Conservation (phyloP, 1,140 invertebrate genomes). For the Linepithema humile region DNA sequence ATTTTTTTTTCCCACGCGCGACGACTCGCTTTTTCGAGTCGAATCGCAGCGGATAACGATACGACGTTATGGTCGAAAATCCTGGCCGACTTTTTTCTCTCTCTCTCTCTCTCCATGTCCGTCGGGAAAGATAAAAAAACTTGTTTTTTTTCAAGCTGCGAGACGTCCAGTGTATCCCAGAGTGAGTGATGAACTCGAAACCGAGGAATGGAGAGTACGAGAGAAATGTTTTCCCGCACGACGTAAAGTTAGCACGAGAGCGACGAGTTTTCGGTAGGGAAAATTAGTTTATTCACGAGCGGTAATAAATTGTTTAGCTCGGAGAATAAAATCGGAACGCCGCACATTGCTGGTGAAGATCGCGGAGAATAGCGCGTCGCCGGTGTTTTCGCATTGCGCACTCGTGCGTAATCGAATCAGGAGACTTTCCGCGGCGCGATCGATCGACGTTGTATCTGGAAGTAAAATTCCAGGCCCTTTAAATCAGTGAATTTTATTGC, state of each 20-base stretch:
- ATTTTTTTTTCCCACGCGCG: slow-evolving; percentile 23
- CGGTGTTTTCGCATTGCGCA: slow-evolving; percentile 25
- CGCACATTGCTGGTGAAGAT: not conserved
- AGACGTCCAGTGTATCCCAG: slow-evolving; percentile 8
- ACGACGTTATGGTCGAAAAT: slow-evolving; percentile 38
- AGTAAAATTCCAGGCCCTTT: slow-evolving; percentile 49
- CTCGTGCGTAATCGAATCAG: slow-evolving; percentile 39
- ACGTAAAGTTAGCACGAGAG: slow-evolving; percentile 4
- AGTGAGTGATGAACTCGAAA: slow-evolving; percentile 45
- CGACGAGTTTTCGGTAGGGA: slow-evolving; percentile 22
- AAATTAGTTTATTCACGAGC: slow-evolving; percentile 45
- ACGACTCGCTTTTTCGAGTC: slow-evolving; percentile 19
- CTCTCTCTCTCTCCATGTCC: not conserved
- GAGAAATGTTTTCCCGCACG: slow-evolving; percentile 2
- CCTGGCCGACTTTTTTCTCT: not conserved
- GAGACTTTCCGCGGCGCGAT: slow-evolving; percentile 11
- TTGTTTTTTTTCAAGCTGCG: slow-evolving; percentile 14
- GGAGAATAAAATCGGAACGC: slow-evolving; percentile 29
- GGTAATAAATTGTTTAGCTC: slow-evolving; percentile 41
- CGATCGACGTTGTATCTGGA: slow-evolving; percentile 47
- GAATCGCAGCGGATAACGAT: slow-evolving; percentile 9
- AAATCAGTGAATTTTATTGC: slow-evolving; percentile 52
- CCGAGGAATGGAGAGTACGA: not conserved
- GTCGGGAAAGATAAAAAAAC: not conserved
- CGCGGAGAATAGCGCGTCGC: not conserved